Evolutionary conservation across 2,888 invertebrate species (phyloP).

Genomic region (Neelides folsomi): DNA sequence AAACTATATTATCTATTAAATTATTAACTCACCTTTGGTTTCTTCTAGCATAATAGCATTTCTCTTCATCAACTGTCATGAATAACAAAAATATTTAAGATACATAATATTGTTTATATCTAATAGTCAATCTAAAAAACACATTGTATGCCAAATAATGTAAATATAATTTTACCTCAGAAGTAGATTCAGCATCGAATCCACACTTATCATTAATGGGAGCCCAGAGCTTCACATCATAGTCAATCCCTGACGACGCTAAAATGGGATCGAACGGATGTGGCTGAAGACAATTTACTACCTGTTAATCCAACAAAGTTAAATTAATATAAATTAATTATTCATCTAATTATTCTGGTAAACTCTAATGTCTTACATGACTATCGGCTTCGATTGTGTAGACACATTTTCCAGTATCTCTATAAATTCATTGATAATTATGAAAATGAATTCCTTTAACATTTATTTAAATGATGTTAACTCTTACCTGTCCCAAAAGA

Average conservation of each 20-base stretch:
- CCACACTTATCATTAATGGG: constrained; percentile 49
- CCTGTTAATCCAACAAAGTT: constrained; percentile 34
- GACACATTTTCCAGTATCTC: constrained; percentile 51
- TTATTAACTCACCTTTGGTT: constrained; percentile 43
- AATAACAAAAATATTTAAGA: constrained; percentile 29
- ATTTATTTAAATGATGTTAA: too few relatives aligned
- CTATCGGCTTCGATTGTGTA: constrained; percentile 67
- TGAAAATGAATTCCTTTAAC: too few relatives aligned
- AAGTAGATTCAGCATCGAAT: constrained; percentile 51
- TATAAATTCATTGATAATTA: too few relatives aligned
- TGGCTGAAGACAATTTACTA: constrained; percentile 69
- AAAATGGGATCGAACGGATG: constrained; percentile 62
- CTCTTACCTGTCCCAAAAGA: constrained; percentile 55
- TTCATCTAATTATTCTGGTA: too few relatives aligned
- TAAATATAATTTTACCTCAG: too few relatives aligned
- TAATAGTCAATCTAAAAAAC: background rate
- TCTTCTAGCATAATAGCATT: constrained; percentile 75
- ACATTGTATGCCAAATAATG: constrained; percentile 29
- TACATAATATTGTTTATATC: background rate
- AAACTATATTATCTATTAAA: too few relatives aligned
- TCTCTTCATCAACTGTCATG: constrained; percentile 59
- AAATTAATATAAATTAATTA: too few relatives aligned
- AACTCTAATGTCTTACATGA: too few relatives aligned
- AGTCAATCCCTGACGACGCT: constrained; percentile 76
- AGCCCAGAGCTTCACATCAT: constrained; percentile 71